Conservation (phyloP, 2,888 invertebrate genomes). For the Lithodes maja region DNA sequence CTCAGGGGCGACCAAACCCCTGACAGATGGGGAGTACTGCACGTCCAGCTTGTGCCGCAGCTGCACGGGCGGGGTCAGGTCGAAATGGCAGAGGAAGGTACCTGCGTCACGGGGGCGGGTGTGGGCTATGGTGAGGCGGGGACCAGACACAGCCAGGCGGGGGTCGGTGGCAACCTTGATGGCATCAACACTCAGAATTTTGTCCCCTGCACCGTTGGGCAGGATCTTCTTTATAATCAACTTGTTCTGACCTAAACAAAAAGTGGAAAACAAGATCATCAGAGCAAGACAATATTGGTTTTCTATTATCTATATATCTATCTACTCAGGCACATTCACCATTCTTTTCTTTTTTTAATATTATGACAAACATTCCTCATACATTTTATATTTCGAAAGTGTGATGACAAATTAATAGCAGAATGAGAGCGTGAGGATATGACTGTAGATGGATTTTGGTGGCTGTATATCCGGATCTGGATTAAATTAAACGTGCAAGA, state of each 20-base stretch:
- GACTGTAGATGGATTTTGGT: too few relatives aligned
- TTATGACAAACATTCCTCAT: too few relatives aligned
- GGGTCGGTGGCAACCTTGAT: slow-evolving; percentile 50
- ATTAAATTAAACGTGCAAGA: too few relatives aligned
- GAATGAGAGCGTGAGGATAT: too few relatives aligned
- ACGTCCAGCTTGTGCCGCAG: slow-evolving; percentile 63
- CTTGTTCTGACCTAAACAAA: slow-evolving; percentile 35
- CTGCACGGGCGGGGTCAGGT: slow-evolving; percentile 46
- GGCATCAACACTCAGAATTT: slow-evolving; percentile 46
- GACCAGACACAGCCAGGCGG: slow-evolving; percentile 43
- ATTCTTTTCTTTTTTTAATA: too few relatives aligned
- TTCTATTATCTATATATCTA: neutral
- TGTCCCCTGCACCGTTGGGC: slow-evolving; percentile 40
- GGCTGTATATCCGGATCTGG: too few relatives aligned
- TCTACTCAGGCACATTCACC: too few relatives aligned
- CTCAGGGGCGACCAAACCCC: slow-evolving; percentile 48
- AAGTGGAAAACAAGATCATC: neutral
- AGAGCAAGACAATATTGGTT: neutral
- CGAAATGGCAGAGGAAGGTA: slow-evolving; percentile 56
- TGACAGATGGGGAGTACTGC: slow-evolving; percentile 60
- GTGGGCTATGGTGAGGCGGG: slow-evolving; percentile 50
- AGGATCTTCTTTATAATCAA: slow-evolving; percentile 61
- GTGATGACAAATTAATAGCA: too few relatives aligned
- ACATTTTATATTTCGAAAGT: too few relatives aligned
- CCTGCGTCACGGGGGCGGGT: slow-evolving; percentile 49